Evolutionary conservation across 2,888 invertebrate genomes (phyloP).

Genomic region (Eristalis intricaria): DNA sequence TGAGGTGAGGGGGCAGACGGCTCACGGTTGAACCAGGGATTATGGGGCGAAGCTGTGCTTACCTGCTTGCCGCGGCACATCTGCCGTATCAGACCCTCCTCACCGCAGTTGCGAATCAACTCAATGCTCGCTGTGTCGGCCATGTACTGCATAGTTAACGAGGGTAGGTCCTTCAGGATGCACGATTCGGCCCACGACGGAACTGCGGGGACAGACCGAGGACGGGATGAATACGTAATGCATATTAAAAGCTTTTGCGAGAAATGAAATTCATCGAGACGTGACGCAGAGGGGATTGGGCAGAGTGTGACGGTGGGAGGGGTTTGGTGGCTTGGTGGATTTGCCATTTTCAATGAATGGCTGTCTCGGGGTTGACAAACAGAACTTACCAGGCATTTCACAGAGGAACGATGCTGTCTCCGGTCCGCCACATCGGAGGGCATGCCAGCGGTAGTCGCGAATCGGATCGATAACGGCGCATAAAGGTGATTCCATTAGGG

Average conservation of each 20-base stretch:
- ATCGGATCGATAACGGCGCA: constrained; percentile 90
- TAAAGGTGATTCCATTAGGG: constrained; percentile 85
- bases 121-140: constrained; percentile 90
- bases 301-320: not conserved
- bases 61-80: constrained; percentile 90
- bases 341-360: not conserved
- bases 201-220: constrained; percentile 81
- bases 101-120: constrained; percentile 88
- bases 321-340: not conserved
- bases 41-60: constrained; percentile 74
- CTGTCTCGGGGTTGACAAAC: not conserved
- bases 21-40: not conserved
- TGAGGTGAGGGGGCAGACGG: not conserved
- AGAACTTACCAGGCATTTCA: constrained; percentile 87
- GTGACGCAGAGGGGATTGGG: constrained; percentile 65
- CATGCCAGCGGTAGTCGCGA: constrained; percentile 90
- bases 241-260: constrained; percentile 54
- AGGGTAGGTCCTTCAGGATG: constrained; percentile 87
- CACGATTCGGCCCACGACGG: constrained; percentile 91
- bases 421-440: constrained; percentile 88
- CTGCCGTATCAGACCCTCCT: constrained; percentile 87
- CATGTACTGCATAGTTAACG: constrained; percentile 88
- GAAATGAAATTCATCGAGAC: constrained; percentile 59
- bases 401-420: constrained; percentile 90
- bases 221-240: constrained; percentile 61